Base-by-base conservation (phyloP, 2,113 vertebrate species). In the Bombycilla garrulus region DNA sequence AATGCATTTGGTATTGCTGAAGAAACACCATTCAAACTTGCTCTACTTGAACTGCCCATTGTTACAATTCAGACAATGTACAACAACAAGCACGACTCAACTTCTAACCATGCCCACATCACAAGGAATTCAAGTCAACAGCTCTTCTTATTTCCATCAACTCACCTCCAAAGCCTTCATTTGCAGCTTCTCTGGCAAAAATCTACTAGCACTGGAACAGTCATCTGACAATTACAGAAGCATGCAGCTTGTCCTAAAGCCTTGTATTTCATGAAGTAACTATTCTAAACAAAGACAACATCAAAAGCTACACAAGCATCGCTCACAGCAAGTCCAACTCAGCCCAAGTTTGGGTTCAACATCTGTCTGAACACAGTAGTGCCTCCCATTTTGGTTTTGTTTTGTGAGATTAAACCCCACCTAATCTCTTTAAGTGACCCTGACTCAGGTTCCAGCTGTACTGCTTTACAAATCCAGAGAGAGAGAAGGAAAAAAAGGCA, bases 1-100 rank as follows among this genome's bases (percentile, higher is more conserved):
- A 95, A 95, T 92, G 86, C 62, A 84, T 96, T 96, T 93, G 87
- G 84, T 96, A 97, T 86, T 85, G 94, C 96, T 89, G 79, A 88
- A 88, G 95, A 93, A 94, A 95, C 93, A 95, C 90, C 96, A 97
- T 97, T 93, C 96, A 97, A 98, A 98, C 96, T 98, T 98, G 94
- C 51, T 87, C 26, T 74, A 90, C 97, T 93, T 51, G 56, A 88
- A 71, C 92, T 96, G 94, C 85, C 95, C 94, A 96, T 92, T 87
- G 77, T 95, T 94, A 85, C 28, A 3, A 91, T 81, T 70, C 86
- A 91, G 81, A 96, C 95, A 95, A 90, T 80, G 95, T 95, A 94
- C 36, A 88, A 60, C 60, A 66, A 88, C 77, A 84, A 88, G 33
- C 61, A 51, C 69, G 28, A 69, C 76, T 81, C 83, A 96, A 87